Percentiles rank a stretch among this genome's conserved stretches.
Conservation (phyloP, 2,888 invertebrate species). For the Clunio marinus region DNA sequence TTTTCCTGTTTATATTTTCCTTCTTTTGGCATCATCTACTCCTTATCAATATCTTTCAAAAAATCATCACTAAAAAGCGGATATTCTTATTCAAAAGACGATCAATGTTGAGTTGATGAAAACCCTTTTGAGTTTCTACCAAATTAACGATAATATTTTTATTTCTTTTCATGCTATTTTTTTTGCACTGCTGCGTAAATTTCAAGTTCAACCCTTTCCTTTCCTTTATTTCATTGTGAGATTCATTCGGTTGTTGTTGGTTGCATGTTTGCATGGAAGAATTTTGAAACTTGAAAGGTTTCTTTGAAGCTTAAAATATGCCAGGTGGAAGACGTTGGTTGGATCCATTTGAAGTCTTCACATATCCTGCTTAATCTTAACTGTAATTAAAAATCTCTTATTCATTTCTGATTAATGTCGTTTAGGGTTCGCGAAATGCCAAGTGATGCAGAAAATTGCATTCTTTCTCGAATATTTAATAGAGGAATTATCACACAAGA, state of each 20-base stretch:
- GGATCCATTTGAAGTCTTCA: neutral
- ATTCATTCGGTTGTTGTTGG: neutral
- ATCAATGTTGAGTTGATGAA: no score
- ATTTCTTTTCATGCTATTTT: no score
- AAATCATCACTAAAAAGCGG: no score
- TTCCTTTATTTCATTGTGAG: neutral
- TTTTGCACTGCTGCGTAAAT: conserved; percentile 36
- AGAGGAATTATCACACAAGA: conserved; percentile 11
- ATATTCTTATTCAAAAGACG: neutral
- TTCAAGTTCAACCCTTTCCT: conserved; percentile 37
- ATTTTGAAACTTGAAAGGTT: neutral
- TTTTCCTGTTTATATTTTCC: conserved; percentile 21
- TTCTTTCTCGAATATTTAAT: neutral
- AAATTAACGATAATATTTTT: conserved; percentile 32
- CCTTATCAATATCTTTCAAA: no score
- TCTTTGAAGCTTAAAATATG: neutral
- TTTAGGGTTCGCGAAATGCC: neutral
- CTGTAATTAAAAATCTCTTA: conserved; percentile 8
- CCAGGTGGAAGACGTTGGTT: conserved; percentile 2
- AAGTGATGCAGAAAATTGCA: conserved; percentile 14
- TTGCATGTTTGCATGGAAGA: neutral
- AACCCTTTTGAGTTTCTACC: no score
- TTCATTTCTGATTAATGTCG: neutral
- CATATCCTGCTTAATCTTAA: neutral
- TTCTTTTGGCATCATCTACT: neutral